phyloP scores from a whole-genome alignment of 2,797 vertebrate species.

The Mallotus villosus region DNA sequence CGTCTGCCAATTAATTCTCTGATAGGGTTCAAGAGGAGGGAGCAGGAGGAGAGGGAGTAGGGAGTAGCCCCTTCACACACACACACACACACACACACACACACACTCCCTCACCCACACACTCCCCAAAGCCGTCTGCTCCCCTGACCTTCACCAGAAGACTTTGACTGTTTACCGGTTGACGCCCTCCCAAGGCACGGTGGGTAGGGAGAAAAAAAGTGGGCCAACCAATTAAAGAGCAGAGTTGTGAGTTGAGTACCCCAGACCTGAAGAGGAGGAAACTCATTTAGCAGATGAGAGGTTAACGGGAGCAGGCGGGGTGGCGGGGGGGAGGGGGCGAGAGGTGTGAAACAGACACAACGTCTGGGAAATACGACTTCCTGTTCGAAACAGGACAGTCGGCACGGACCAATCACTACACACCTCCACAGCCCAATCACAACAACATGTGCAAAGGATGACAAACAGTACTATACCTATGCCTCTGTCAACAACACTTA shows the following conservation, averaged over 20 bases:
- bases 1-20: conserved; percentile 68
- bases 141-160: conserved; percentile 61
- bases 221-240: conserved; percentile 63
- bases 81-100: no score
- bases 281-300: conserved; percentile 72
- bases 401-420: neutral
- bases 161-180: conserved; percentile 50
- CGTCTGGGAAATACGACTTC: conserved; percentile 55
- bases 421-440: conserved; percentile 45
- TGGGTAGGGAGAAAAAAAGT: conserved; percentile 9
- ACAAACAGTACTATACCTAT: neutral
- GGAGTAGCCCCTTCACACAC: neutral
- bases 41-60: conserved; percentile 22
- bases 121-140: conserved; percentile 22
- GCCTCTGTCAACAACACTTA: neutral
- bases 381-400: conserved; percentile 38
- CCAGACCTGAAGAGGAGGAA: conserved; percentile 62
- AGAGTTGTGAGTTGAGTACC: conserved; percentile 37
- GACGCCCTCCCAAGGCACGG: conserved; percentile 52
- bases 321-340: conserved; percentile 15
- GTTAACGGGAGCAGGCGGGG: conserved; percentile 44
- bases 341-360: conserved; percentile 55
- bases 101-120: conserved; percentile 3
- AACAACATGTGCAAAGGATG: conserved; percentile 40
- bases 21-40: conserved; percentile 66